phyloP scores from a whole-genome alignment of 2,113 vertebrate genomes.

The Petroica traversi region DNA sequence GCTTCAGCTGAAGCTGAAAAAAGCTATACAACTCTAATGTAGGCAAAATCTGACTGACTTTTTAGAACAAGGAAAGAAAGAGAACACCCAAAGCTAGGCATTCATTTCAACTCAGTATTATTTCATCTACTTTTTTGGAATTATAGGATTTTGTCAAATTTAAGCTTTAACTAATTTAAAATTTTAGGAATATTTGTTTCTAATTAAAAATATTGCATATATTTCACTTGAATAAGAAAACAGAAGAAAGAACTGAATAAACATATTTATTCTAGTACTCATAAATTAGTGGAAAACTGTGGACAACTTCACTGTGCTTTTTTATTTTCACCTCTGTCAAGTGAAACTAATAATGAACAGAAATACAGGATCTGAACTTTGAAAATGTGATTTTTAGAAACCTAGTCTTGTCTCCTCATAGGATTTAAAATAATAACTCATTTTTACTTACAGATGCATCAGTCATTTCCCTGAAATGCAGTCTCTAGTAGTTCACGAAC shows the following conservation, averaged over 20 bases:
- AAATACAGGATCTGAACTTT: neutral
- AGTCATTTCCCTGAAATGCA: neutral
- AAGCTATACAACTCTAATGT: neutral
- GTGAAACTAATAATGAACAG: neutral
- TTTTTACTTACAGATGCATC: neutral
- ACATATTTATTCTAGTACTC: neutral
- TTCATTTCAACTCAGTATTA: neutral
- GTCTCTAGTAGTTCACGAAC: neutral
- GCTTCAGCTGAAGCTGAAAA: neutral
- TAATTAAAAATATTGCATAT: neutral
- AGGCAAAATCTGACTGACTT: neutral
- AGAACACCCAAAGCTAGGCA: neutral
- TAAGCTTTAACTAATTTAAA: neutral
- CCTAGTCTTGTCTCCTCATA: neutral
- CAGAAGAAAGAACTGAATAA: neutral
- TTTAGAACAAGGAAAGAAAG: neutral
- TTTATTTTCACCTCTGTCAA: accelerated
- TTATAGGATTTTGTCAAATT: neutral
- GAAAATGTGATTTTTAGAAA: neutral
- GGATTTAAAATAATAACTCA: neutral
- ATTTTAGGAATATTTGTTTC: neutral
- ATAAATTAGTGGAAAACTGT: neutral
- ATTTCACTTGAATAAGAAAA: neutral
- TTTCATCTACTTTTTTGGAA: neutral
- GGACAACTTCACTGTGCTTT: accelerated